phyloP scores from a whole-genome alignment of 2,797 vertebrate genomes.

The Discoglossus pictus region DNA sequence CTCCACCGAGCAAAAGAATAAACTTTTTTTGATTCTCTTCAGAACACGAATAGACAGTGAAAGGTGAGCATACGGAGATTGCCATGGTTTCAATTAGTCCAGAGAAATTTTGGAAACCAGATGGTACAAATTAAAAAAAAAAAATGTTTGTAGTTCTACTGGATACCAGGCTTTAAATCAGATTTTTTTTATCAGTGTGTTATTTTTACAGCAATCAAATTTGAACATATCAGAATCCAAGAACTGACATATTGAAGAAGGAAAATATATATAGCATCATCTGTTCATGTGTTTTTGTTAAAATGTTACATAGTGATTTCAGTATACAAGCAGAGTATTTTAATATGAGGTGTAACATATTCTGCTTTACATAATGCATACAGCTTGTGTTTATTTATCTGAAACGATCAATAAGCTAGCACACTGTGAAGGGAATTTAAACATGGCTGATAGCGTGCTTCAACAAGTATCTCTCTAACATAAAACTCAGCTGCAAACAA shows the following conservation, averaged over 20 bases:
- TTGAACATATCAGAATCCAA: conserved; percentile 36
- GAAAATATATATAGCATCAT: conserved; percentile 29
- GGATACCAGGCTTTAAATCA: conserved; percentile 32
- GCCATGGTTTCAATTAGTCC: conserved; percentile 46
- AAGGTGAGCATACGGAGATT: conserved; percentile 41
- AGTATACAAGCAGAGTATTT: conserved; percentile 22
- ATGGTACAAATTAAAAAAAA: conserved; percentile 44
- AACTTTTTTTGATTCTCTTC: conserved; percentile 24
- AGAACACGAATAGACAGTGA: conserved; percentile 43
- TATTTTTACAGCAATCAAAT: conserved; percentile 39
- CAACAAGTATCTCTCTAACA: background rate
- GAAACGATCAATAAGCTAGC: conserved; percentile 32
- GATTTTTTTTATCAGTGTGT: conserved; percentile 34
- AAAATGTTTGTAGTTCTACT: conserved; percentile 30
- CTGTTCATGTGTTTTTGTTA: conserved; percentile 24
- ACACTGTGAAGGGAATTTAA: conserved; percentile 29
- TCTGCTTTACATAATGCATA: conserved; percentile 26
- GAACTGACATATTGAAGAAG: conserved; percentile 42
- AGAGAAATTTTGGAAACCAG: conserved; percentile 43
- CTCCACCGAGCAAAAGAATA: conserved; percentile 28
- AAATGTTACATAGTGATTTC: conserved; percentile 15
- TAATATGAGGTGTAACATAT: conserved; percentile 26
- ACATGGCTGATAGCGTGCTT: conserved; percentile 23
- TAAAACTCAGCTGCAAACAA: background rate
- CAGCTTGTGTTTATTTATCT: conserved; percentile 45